phyloP scores from a whole-genome alignment of 1,140 invertebrate genomes.

The Rhynchophorus ferrugineus region DNA sequence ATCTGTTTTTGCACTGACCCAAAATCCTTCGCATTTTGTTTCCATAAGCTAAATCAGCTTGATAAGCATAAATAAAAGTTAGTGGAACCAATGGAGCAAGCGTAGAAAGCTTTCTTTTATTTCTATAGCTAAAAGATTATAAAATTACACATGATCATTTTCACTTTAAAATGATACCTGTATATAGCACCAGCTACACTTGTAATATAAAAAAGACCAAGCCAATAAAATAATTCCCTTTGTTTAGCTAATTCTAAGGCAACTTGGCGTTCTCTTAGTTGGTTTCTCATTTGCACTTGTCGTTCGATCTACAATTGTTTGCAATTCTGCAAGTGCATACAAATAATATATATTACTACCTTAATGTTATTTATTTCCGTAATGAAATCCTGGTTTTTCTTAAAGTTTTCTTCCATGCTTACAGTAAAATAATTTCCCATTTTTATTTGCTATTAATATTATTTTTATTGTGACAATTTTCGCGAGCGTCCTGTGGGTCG shows the following conservation, averaged over 20 bases:
- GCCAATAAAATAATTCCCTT: conserved; percentile 66
- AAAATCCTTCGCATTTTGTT: conserved; percentile 66
- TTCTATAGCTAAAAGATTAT: conserved; percentile 48
- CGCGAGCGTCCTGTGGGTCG: no score
- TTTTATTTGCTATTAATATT: no score
- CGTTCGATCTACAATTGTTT: conserved; percentile 51
- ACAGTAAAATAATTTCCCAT: conserved; percentile 33
- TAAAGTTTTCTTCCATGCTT: conserved; percentile 41
- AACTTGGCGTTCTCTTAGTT: conserved; percentile 64
- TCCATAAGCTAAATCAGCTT: conserved; percentile 69
- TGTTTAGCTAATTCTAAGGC: conserved; percentile 63
- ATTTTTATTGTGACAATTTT: no score
- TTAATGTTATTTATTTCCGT: conserved; percentile 56
- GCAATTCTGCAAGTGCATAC: conserved; percentile 7
- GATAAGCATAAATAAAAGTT: conserved; percentile 63
- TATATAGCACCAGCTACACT: conserved; percentile 48
- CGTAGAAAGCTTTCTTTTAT: conserved; percentile 50
- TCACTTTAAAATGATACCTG: conserved; percentile 44
- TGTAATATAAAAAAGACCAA: conserved; percentile 59
- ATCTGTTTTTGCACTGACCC: conserved; percentile 44
- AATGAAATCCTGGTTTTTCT: conserved; percentile 66
- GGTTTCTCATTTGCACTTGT: conserved; percentile 73
- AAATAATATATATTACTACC: conserved; percentile 39
- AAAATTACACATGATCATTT: no score
- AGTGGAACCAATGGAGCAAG: conserved; percentile 60